These are phyloP conservation scores for Sinocyclocheilus rhinocerous DNA, from an alignment of 2,113 vertebrate species.

Conservation along the genomic window DNA sequence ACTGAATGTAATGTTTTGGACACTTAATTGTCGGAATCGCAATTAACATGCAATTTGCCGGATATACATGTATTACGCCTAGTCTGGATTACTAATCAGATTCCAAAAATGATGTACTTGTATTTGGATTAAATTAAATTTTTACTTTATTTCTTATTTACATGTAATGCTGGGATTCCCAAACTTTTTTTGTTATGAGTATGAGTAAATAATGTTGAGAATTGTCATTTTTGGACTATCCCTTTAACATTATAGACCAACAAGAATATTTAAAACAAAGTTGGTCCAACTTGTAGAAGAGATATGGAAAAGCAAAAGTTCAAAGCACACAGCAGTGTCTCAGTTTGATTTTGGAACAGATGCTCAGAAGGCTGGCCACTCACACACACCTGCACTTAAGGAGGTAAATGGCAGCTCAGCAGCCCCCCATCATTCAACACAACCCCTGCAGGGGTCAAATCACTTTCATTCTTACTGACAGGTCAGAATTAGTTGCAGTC, in stretches of 20 bases:
- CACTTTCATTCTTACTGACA: slow-evolving; percentile 16
- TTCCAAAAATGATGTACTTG: too few relatives aligned
- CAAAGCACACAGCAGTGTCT: background rate
- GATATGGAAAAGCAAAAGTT: background rate
- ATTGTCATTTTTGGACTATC: background rate
- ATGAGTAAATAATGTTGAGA: background rate
- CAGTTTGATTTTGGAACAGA: background rate
- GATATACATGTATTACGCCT: too few relatives aligned
- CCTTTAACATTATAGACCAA: background rate
- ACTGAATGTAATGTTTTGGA: too few relatives aligned
- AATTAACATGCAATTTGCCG: too few relatives aligned
- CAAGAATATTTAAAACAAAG: background rate
- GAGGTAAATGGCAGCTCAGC: background rate
- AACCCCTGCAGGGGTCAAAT: background rate
- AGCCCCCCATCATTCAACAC: background rate
- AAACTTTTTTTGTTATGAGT: background rate
- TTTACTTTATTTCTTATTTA: too few relatives aligned
- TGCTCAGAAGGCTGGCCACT: background rate
- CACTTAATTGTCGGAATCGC: too few relatives aligned
- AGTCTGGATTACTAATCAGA: too few relatives aligned
- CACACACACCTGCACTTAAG: background rate
- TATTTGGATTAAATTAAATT: too few relatives aligned
- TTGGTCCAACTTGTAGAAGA: background rate
- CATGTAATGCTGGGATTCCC: too few relatives aligned
- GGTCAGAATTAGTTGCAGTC: background rate